Evolutionary conservation across 2,888 invertebrate species (phyloP).

Genomic region (Galerucella nymphaeae): DNA sequence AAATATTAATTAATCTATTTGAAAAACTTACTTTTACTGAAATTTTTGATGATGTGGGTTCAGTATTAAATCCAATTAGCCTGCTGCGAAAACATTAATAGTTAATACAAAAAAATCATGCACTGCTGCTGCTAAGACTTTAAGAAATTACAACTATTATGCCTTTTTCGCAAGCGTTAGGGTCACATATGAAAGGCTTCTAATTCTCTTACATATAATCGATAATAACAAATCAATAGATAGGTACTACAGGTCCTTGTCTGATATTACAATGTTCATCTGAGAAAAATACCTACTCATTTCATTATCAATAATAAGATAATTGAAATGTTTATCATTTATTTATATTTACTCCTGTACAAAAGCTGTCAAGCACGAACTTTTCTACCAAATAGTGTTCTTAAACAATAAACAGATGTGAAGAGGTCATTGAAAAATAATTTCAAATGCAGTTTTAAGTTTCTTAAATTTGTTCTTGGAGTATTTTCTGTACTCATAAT

Average conservation of each 20-base stretch:
- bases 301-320: not conserved
- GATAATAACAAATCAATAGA: slow-evolving; percentile 29
- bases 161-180: slow-evolving; percentile 19
- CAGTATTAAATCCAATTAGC: slow-evolving; percentile 37
- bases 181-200: slow-evolving; percentile 28
- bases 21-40: slow-evolving; percentile 37
- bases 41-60: slow-evolving; percentile 22
- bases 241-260: not conserved
- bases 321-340: no score
- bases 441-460: no score
- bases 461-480: no score
- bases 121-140: slow-evolving; percentile 17
- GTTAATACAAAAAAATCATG: slow-evolving; percentile 34
- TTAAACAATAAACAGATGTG: no score
- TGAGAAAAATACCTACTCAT: not conserved
- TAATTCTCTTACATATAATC: slow-evolving; percentile 13
- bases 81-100: slow-evolving; percentile 41
- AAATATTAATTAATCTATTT: not conserved
- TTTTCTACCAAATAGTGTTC: no score
- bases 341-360: no score
- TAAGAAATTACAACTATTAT: slow-evolving; percentile 4
- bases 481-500: no score
- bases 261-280: not conserved
- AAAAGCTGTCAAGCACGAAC: no score
- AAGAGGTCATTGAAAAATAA: no score